These are phyloP conservation scores for Quadroppia sp. DNA, from an alignment of 2,888 invertebrate species.

Conservation along the genomic window DNA sequence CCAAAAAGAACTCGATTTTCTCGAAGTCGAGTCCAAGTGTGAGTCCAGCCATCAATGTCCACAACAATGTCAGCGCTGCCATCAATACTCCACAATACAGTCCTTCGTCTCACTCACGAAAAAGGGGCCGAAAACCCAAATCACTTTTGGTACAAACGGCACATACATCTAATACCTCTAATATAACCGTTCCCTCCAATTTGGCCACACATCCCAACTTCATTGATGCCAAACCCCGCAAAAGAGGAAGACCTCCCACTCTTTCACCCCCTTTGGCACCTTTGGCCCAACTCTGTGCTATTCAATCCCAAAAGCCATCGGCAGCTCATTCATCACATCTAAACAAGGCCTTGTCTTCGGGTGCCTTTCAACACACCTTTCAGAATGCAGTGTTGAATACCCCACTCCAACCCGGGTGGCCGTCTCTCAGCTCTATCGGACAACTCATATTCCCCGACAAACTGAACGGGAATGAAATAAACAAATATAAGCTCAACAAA, in stretches of 20 bases:
- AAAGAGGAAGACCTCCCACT: constrained; percentile 44
- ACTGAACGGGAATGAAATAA: constrained; percentile 30
- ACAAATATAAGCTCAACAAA: constrained; percentile 18
- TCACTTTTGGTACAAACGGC: constrained; percentile 35
- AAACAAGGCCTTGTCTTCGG: constrained; percentile 32
- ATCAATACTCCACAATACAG: constrained; percentile 26
- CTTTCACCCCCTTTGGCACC: constrained; percentile 42
- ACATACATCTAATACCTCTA: not conserved
- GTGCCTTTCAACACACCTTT: constrained; percentile 30
- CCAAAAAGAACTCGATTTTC: not conserved
- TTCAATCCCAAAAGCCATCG: constrained; percentile 15
- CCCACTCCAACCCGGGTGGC: constrained; percentile 37
- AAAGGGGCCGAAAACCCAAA: constrained; percentile 43
- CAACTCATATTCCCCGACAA: constrained; percentile 32
- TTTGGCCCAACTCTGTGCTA: constrained; percentile 1
- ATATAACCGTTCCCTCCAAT: constrained; percentile 27
- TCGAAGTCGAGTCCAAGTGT: not conserved
- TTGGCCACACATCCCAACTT: constrained; percentile 5
- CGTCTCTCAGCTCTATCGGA: constrained; percentile 32
- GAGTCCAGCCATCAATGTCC: constrained; percentile 3
- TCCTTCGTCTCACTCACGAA: constrained; percentile 36
- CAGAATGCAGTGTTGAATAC: constrained; percentile 26
- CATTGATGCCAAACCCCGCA: constrained; percentile 38
- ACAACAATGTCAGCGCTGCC: constrained; percentile 28
- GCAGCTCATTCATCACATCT: constrained; percentile 34